Conservation (phyloP, 2,888 invertebrate species). For the Pandemis cinnamomeana region DNA sequence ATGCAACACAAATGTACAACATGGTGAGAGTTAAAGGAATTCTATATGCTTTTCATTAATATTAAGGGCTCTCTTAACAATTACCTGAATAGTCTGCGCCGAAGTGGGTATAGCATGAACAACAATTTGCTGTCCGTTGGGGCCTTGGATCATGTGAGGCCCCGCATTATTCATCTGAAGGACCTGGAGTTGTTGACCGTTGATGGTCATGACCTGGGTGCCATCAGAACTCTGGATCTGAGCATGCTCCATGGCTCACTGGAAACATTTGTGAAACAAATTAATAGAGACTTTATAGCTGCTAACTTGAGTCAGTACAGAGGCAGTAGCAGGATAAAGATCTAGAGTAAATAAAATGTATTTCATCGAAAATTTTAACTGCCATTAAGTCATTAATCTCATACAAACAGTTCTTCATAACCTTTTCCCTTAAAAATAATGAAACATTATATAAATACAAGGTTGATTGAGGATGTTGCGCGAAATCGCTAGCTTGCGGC, state of each 20-base stretch:
- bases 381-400: too few relatives aligned
- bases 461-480: too few relatives aligned
- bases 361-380: too few relatives aligned
- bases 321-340: too few relatives aligned
- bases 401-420: too few relatives aligned
- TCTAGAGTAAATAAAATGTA: too few relatives aligned
- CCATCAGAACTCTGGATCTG: constrained; percentile 85
- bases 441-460: too few relatives aligned
- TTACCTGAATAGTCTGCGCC: constrained; percentile 85
- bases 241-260: constrained; percentile 82
- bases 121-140: constrained; percentile 89
- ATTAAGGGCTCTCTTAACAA: not conserved
- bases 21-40: too few relatives aligned
- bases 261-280: constrained; percentile 4
- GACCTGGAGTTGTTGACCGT: constrained; percentile 86
- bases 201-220: constrained; percentile 86
- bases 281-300: not conserved
- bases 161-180: constrained; percentile 76
- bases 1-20: too few relatives aligned
- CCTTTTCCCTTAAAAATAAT: too few relatives aligned
- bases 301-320: not conserved
- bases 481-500: too few relatives aligned
- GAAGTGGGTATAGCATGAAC: constrained; percentile 87
- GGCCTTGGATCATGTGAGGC: constrained; percentile 87
- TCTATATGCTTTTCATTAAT: too few relatives aligned